phyloP scores from a whole-genome alignment of 1,140 invertebrate genomes.

The Dufourea novaeangliae region DNA sequence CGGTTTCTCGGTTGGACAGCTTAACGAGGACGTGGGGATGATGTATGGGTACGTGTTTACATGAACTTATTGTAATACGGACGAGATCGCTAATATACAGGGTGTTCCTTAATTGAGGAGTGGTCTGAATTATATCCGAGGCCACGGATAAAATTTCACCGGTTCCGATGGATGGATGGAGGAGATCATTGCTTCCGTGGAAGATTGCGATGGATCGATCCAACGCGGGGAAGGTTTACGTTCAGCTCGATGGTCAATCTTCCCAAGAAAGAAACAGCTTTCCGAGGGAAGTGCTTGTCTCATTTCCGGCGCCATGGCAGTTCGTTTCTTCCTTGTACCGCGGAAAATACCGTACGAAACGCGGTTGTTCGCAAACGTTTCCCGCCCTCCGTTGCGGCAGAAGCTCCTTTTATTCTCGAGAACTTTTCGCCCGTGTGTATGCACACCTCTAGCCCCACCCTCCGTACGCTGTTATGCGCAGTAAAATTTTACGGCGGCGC shows the following conservation, averaged over 20 bases:
- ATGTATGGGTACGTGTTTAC: neutral
- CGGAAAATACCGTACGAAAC: constrained; percentile 50
- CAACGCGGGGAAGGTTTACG: constrained; percentile 3
- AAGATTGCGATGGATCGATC: constrained; percentile 15
- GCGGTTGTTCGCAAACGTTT: constrained; percentile 55
- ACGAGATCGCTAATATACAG: neutral
- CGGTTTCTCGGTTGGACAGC: constrained; percentile 34
- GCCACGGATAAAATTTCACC: too few species aligned
- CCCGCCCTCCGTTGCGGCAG: constrained; percentile 7
- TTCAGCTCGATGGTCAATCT: constrained; percentile 45
- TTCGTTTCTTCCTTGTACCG: constrained; percentile 32
- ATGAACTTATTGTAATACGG: neutral
- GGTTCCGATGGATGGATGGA: neutral
- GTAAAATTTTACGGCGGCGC: constrained; percentile 29
- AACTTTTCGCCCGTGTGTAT: constrained; percentile 47
- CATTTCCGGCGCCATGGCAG: constrained; percentile 52
- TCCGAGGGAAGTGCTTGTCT: constrained; percentile 46
- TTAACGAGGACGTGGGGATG: constrained; percentile 37
- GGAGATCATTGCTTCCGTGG: neutral
- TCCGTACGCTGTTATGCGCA: neutral
- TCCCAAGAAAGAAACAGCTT: constrained; percentile 41
- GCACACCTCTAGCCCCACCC: too few species aligned
- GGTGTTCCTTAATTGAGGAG: neutral
- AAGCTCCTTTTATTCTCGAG: constrained; percentile 44
- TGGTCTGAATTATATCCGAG: too few species aligned